A percentile compares a stretch with the other conserved stretches of the same genome.
Conservation (phyloP, 2,888 invertebrate genomes). For the Drosophila melanocephala region DNA sequence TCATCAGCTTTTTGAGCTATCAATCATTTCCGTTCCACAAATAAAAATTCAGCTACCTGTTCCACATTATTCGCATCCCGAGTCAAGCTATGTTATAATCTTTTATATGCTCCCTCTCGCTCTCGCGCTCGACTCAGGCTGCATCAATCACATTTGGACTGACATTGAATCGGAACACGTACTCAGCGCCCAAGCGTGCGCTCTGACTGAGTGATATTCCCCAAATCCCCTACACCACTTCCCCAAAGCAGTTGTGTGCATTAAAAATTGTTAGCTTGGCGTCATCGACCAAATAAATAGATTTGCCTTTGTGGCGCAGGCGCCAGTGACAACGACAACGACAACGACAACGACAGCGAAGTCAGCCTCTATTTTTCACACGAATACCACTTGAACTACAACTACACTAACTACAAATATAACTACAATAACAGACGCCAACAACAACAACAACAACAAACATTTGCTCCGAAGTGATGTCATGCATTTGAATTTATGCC, state of each 20-base stretch:
- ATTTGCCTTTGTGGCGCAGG: constrained; percentile 67
- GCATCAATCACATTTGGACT: constrained; percentile 60
- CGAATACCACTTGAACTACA: constrained; percentile 36
- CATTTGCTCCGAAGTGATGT: constrained; percentile 68
- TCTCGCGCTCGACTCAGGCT: constrained; percentile 18
- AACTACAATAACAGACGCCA: constrained; percentile 38
- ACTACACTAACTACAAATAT: constrained; percentile 28
- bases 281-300: constrained; percentile 62
- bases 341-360: constrained; percentile 11
- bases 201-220: constrained; percentile 20
- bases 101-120: constrained; percentile 2
- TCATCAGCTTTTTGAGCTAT: constrained; percentile 49
- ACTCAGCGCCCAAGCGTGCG: constrained; percentile 37
- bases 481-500: constrained; percentile 69
- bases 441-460: constrained; percentile 13
- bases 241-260: constrained; percentile 34
- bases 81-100: constrained; percentile 56
- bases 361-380: constrained; percentile 44
- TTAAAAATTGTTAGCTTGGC: constrained; percentile 42
- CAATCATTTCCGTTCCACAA: constrained; percentile 59
- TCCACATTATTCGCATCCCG: constrained; percentile 23
- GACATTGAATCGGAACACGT: constrained; percentile 63
- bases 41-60: constrained; percentile 40
- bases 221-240: not conserved
- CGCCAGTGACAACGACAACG: constrained; percentile 57